Conservation (phyloP, 2,113 vertebrate genomes). For the Cavia aperea region DNA sequence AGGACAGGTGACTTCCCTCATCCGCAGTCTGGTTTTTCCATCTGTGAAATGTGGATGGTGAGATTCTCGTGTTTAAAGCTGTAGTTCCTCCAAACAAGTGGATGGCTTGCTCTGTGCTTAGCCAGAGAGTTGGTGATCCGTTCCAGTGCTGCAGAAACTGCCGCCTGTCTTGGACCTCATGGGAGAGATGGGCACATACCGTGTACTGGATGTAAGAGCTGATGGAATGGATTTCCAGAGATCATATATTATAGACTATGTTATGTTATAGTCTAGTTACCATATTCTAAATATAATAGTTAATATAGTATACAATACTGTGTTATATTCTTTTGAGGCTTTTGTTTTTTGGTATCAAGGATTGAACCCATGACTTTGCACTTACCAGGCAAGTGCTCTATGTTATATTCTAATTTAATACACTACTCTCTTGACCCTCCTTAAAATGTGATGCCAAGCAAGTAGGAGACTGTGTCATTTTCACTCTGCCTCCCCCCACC, state of each 20-base stretch:
- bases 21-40: background rate
- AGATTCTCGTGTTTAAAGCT: background rate
- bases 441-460: background rate
- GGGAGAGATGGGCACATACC: background rate
- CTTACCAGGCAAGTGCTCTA: background rate
- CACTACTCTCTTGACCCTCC: rapidly evolving
- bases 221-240: background rate
- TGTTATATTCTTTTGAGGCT: background rate
- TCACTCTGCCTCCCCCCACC: background rate
- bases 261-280: background rate
- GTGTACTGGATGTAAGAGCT: background rate
- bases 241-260: background rate
- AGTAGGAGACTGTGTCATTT: background rate
- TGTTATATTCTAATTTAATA: background rate
- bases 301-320: background rate
- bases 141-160: background rate
- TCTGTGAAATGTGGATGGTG: background rate
- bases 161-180: background rate
- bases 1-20: background rate
- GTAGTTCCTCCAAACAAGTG: background rate
- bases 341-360: too few relatives aligned
- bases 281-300: background rate
- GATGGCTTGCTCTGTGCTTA: background rate
- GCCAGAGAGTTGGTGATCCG: background rate
- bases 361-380: too few relatives aligned